Percentiles rank a stretch among this genome's conserved stretches.
phyloP scores from a whole-genome alignment of 2,888 invertebrate species.

The Eulithis prunata region DNA sequence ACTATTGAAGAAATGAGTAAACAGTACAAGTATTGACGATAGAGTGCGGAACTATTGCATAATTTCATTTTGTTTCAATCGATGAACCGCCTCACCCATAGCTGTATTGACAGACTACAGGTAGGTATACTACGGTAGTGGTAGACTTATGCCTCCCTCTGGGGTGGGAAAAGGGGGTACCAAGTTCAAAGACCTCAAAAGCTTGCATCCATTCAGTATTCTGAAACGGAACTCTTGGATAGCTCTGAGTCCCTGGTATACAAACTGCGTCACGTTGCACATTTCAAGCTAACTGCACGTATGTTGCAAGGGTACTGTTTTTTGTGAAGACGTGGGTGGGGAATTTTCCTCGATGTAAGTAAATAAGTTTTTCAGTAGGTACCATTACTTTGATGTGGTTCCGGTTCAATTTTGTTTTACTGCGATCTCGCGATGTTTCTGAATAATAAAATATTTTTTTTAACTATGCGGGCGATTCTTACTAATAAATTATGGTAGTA shows the following conservation, averaged over 20 bases:
- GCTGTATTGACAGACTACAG: neutral
- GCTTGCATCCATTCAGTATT: slow-evolving; percentile 3
- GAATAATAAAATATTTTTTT: no score
- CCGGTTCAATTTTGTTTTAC: no score
- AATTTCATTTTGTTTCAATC: neutral
- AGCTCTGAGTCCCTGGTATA: slow-evolving; percentile 8
- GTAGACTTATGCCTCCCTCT: slow-evolving; percentile 6
- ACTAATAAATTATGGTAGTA: no score
- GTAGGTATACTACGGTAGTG: neutral
- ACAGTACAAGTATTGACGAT: no score
- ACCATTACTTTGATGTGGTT: no score
- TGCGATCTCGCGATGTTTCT: no score
- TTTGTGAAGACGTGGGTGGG: no score
- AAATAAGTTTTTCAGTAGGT: no score
- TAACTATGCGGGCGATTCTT: no score
- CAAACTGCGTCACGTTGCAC: slow-evolving; percentile 8
- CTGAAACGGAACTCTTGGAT: slow-evolving; percentile 8
- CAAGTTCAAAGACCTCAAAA: neutral
- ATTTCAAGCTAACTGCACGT: slow-evolving; percentile 6
- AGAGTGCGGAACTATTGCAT: no score
- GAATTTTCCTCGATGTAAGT: no score
- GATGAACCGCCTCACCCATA: neutral
- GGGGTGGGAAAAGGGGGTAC: slow-evolving; percentile 4
- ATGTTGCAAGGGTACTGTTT: neutral
- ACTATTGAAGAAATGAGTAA: no score